Conservation (phyloP, 2,113 vertebrate genomes). For the Mobula birostris region DNA sequence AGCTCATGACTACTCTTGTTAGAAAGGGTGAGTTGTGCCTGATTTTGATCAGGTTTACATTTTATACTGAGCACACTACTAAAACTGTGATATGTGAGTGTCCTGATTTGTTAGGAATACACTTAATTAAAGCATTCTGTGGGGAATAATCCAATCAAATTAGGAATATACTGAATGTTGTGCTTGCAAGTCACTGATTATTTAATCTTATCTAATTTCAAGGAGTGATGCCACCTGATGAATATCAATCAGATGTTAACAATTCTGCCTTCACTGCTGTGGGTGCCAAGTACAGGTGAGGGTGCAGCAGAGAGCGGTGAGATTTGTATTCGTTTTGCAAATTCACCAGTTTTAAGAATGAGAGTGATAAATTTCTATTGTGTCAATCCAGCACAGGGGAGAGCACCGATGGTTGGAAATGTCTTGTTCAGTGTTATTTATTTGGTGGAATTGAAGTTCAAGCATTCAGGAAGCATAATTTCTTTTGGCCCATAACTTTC, state of each 20-base stretch:
- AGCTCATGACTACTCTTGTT: neutral
- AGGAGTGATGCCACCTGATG: conserved; percentile 94
- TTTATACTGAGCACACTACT: no score
- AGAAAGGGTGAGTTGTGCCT: no score
- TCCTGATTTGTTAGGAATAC: neutral
- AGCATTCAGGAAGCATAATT: neutral
- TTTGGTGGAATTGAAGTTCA: neutral
- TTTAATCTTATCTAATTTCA: conserved; percentile 11
- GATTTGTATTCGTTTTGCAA: neutral
- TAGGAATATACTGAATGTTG: neutral
- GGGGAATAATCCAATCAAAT: neutral
- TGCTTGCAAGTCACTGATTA: neutral
- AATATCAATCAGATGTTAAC: conserved; percentile 69
- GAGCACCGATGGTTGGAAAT: neutral
- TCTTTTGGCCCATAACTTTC: neutral
- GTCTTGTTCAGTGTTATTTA: neutral
- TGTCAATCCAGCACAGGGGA: neutral
- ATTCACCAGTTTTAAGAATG: neutral
- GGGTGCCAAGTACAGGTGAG: conserved; percentile 73
- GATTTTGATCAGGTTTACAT: no score
- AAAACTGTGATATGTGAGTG: neutral
- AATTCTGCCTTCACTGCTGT: conserved; percentile 89
- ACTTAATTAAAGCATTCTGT: neutral
- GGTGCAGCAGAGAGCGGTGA: rapidly evolving
- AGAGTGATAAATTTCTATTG: neutral